These are phyloP conservation scores for Crotalus tigris DNA, from an alignment of 2,113 vertebrate genomes.

Conservation along the genomic window DNA sequence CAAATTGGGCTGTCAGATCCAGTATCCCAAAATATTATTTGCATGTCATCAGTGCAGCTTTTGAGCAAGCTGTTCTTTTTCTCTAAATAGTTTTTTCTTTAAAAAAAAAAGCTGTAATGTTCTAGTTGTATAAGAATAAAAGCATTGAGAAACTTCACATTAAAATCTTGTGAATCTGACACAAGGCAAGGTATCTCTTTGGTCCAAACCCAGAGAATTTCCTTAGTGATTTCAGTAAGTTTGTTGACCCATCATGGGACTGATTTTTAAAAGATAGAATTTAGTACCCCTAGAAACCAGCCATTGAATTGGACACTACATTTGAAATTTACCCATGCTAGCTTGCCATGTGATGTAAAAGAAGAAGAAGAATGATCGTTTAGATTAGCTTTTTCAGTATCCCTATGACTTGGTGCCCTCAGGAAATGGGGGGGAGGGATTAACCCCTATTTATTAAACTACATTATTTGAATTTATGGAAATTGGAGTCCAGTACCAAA, in stretches of 20 bases:
- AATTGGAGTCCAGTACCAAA: not conserved
- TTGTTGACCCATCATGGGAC: not conserved
- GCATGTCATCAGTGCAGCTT: constrained; percentile 17
- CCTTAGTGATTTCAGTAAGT: not conserved
- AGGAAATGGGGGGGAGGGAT: not conserved
- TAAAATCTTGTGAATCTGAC: not conserved
- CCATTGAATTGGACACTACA: not conserved
- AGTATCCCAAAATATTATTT: constrained; percentile 26
- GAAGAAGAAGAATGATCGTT: not conserved
- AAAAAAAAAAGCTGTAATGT: not conserved
- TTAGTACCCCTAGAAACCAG: too few species aligned
- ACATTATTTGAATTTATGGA: not conserved
- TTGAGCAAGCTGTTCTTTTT: constrained; percentile 25
- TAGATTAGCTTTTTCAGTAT: not conserved
- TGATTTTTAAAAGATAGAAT: not conserved
- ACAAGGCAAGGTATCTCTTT: not conserved
- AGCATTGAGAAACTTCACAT: not conserved
- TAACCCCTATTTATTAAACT: not conserved
- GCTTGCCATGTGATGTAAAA: not conserved
- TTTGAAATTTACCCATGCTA: not conserved
- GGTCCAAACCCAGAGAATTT: not conserved
- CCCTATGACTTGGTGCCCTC: not conserved
- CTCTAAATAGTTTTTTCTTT: constrained; percentile 2
- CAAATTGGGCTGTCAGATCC: constrained; percentile 22
- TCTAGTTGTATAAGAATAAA: not conserved